Percentiles rank a stretch among this genome's conserved stretches.
Evolutionary conservation across 2,888 invertebrate species (phyloP).

Genomic region (Nomada flava): DNA sequence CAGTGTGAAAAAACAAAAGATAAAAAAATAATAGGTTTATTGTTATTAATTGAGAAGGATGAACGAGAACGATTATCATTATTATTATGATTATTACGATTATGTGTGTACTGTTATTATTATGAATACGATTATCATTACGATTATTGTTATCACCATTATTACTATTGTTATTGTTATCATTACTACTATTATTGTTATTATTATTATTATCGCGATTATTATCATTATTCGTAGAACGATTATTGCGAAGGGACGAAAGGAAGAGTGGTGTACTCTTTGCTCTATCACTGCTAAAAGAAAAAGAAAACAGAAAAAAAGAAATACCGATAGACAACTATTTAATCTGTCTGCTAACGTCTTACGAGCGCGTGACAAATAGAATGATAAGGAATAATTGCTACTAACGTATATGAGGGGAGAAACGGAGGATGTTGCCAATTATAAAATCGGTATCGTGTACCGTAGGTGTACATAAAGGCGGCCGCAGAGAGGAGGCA

Average conservation of each 20-base stretch:
- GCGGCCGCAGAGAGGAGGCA: constrained; percentile 4
- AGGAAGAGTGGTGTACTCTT: constrained; percentile 58
- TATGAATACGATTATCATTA: constrained; percentile 6
- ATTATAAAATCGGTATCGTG: constrained; percentile 20
- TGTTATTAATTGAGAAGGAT: neutral
- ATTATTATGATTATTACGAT: neutral
- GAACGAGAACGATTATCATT: neutral
- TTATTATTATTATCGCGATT: constrained; percentile 1
- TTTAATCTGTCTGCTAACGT: constrained; percentile 65
- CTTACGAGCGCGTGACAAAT: constrained; percentile 33
- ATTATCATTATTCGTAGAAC: constrained; percentile 12
- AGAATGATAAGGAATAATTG: constrained; percentile 23
- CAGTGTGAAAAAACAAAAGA: neutral
- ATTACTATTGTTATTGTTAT: neutral
- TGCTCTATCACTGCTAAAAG: constrained; percentile 65
- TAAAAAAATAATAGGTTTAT: neutral
- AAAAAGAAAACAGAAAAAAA: neutral
- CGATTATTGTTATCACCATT: constrained; percentile 2
- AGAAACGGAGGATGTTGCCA: neutral
- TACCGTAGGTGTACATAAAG: constrained; percentile 35
- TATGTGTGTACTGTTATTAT: neutral
- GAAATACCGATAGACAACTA: constrained; percentile 58
- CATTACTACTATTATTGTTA: neutral
- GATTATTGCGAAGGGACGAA: neutral
- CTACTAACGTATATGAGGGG: constrained; percentile 40